Base-by-base conservation (phyloP, 2,113 vertebrate genomes). In the Corythornis cristatus region DNA sequence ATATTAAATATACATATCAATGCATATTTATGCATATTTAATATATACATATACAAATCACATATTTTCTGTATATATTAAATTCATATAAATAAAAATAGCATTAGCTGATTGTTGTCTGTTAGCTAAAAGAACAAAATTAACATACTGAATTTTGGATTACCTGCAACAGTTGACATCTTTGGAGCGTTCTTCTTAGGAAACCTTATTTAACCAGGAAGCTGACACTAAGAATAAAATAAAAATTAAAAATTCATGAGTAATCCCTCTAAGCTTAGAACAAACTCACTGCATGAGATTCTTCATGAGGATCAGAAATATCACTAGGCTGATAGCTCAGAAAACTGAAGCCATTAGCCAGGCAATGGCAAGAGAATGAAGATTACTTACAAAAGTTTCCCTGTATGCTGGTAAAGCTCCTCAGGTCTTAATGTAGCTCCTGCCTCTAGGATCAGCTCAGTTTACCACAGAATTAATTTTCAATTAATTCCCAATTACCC, bases 151-250 rank as follows among this genome's bases (percentile, higher is more conserved):
- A 72, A 48, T 40, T 48, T 28, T 33, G 40, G 26, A 51, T 96
- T 93, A 96, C 96, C 97, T 96, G 56, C 85, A 93, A 96, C 89
- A 76, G 94, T 84, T 67, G 92, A 12, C 96, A 97, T 97, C 83
- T 81, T 89, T 61, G 51, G 54, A 74, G 50, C 1, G 15, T 23
- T 76, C 48, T 40, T 37, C 84, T 86, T 53, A 22, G 15, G 42
- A 68, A 56, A 66, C 15, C 53, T 64, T 72, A 60, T 19, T 85
- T 76, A 78, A 88, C 14, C 26, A 74, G 81, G 65, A 57, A 78
- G 60, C 43, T 51, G 42, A 53, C 57, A 72, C 88, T 75, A 54
- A 42, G 40, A 89, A 86, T 18, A 91, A 89, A 51, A 51, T 25
- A 46, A 8, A 40, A 6, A 37, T 19, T 71, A 26, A 54, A 31